Evolutionary conservation across 1,140 invertebrate genomes (phyloP).

Genomic region (Drosophila simulans): DNA sequence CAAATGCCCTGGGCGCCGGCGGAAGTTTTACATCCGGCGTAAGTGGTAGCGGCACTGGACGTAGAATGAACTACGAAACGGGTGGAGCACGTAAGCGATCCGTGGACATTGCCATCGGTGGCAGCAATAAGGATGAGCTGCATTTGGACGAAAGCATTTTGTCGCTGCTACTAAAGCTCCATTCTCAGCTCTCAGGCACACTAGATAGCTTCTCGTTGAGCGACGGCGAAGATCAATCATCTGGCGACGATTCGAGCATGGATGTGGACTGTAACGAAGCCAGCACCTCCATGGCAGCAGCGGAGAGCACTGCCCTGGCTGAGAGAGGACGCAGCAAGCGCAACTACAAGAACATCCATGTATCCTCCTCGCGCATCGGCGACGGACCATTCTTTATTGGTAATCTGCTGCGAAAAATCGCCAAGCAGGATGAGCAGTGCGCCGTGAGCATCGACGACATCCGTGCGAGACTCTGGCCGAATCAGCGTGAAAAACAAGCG

Average conservation of each 20-base stretch:
- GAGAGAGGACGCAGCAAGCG: conserved; percentile 29
- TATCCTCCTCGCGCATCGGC: conserved; percentile 88
- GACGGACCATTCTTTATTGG: conserved; percentile 95
- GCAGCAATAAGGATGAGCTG: conserved; percentile 85
- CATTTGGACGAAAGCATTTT: conserved; percentile 95
- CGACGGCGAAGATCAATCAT: conserved; percentile 65
- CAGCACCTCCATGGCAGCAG: conserved; percentile 60
- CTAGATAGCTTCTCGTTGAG: conserved; percentile 90
- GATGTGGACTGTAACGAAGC: conserved; percentile 80
- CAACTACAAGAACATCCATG: conserved; percentile 66
- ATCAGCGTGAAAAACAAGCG: conserved; percentile 90
- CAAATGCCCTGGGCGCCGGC: conserved; percentile 44
- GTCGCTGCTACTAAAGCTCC: conserved; percentile 95
- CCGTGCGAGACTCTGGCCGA: conserved; percentile 90
- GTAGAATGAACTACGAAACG: conserved; percentile 53
- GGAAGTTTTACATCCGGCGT: conserved; percentile 29
- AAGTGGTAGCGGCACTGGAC: conserved; percentile 35
- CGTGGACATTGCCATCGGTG: conserved; percentile 75
- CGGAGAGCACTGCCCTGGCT: conserved; percentile 52
- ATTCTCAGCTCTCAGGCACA: conserved; percentile 93
- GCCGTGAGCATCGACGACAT: conserved; percentile 89
- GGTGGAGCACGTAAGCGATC: conserved; percentile 70
- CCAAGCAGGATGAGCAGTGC: conserved; percentile 89
- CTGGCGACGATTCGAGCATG: conserved; percentile 51
- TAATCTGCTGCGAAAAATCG: conserved; percentile 90